A percentile compares a stretch with the other conserved stretches of the same genome.
Evolutionary conservation across 2,113 vertebrate species (phyloP).

Genomic region (Tupaia chinensis): DNA sequence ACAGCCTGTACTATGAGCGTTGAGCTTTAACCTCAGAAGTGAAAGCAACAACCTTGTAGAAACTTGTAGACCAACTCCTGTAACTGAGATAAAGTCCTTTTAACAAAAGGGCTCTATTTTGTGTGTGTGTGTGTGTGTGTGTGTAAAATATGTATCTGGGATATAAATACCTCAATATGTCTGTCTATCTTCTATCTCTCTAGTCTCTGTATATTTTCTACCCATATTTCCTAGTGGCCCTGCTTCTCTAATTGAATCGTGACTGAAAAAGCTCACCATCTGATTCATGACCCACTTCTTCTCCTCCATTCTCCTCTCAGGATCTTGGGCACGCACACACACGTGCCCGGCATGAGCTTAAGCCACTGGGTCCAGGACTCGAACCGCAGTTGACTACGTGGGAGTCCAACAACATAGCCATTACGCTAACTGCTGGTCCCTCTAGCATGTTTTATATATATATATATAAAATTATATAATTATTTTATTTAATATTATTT

Average conservation of each 20-base stretch:
- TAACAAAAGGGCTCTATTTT: not conserved
- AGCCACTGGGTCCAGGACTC: too few species aligned
- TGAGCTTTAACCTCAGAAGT: not conserved
- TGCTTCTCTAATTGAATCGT: slow-evolving; percentile 10
- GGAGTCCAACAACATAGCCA: too few species aligned
- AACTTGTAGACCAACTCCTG: not conserved
- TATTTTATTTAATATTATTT: too few species aligned
- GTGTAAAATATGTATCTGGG: not conserved
- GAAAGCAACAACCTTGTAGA: not conserved
- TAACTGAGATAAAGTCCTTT: not conserved
- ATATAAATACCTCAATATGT: not conserved
- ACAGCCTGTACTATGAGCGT: not conserved
- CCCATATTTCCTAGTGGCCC: not conserved
- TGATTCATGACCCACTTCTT: not conserved
- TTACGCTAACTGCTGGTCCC: too few species aligned
- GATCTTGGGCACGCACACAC: too few species aligned
- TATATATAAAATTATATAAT: too few species aligned
- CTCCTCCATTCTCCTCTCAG: not conserved
- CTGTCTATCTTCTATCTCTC: not conserved
- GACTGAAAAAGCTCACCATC: not conserved
- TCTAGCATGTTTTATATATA: too few species aligned
- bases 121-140: not conserved
- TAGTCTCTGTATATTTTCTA: not conserved
- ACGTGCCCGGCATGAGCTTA: too few species aligned
- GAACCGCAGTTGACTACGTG: too few species aligned